A percentile compares a stretch with the other conserved stretches of the same genome.
Evolutionary conservation across 2,888 invertebrate species (phyloP).

Genomic region (Sympetrum striolatum): DNA sequence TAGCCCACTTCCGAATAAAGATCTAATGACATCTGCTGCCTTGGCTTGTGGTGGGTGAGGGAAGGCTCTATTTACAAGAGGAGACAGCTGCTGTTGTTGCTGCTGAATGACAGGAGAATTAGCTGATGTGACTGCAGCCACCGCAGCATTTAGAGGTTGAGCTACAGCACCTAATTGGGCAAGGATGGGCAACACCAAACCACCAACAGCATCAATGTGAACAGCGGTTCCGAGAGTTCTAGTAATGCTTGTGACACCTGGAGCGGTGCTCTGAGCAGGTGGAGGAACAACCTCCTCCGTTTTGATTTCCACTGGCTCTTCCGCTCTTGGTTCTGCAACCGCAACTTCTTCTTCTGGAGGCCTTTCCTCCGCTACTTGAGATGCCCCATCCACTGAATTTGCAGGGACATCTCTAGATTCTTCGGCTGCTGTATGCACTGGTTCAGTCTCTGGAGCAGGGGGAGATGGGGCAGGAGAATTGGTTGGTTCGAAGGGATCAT

Average conservation of each 20-base stretch:
- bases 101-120: slow-evolving; percentile 35
- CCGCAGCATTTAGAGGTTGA: slow-evolving; percentile 39
- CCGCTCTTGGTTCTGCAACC: slow-evolving; percentile 9
- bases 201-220: slow-evolving; percentile 7
- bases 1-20: slow-evolving; percentile 6
- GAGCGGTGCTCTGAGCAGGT: not conserved
- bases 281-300: not conserved
- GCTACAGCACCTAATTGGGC: slow-evolving; percentile 12
- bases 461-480: slow-evolving; percentile 65
- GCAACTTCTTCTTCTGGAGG: slow-evolving; percentile 15
- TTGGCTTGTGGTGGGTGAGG: slow-evolving; percentile 24
- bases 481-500: slow-evolving; percentile 92
- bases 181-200: slow-evolving; percentile 11
- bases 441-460: slow-evolving; percentile 31
- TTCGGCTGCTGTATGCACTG: slow-evolving; percentile 51
- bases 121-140: slow-evolving; percentile 47
- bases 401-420: not conserved
- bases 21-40: slow-evolving; percentile 23
- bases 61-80: slow-evolving; percentile 22
- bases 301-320: not conserved
- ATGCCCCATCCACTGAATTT: not conserved
- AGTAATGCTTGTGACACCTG: slow-evolving; percentile 45
- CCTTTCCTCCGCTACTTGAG: not conserved
- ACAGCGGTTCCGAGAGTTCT: slow-evolving; percentile 42
- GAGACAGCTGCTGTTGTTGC: slow-evolving; percentile 17